Evolutionary conservation across 2,797 vertebrate species (phyloP), one percentile per base, ranked within the genome.

Genomic region (Rhinichthys osculus): DNA sequence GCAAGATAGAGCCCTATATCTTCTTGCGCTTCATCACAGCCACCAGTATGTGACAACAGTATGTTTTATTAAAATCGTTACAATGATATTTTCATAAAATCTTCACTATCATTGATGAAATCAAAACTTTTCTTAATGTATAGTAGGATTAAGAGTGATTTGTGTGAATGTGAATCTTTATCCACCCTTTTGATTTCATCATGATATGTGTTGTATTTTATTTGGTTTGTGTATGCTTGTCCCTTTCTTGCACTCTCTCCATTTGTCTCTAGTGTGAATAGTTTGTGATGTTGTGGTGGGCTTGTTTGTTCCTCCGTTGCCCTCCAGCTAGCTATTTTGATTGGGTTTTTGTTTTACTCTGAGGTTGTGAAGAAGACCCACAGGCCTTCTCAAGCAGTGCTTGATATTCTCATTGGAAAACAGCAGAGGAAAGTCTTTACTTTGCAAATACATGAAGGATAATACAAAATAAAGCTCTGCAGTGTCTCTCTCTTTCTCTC

Each of bases 321-420:
- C 94, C 93, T 92, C 90, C 90, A 93, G 94, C 93, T 91, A 93
- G 94, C 90, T 90, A 91, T 93, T 93, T 91, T 92, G 93, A 94
- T 94, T 93, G 92, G 92, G 90, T 92, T 92, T 92, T 93, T 92
- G 93, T 94, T 92, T 92, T 92, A 92, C 77, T 78, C 81, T 47
- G 67, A 82, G 72, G 59, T 67, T 78, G 54, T 69, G 87, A 82
- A 90, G 91, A 93, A 89, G 91, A 92, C 90, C 90, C 88, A 88
- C 92, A 90, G 85, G 90, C 89, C 91, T 88, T 91, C 91, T 91
- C 92, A 92, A 90, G 27, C 54, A 76, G 47, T 1, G 30, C 23
- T 73, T 77, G 59, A 83, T 77, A 54, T 87, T 79, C 77, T 82
- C 74, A 42, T 40, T 38, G 59, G 44, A 54, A 64, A 70, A 57